Conservation (phyloP, 2,797 vertebrate genomes). For the Psittacula echo region DNA sequence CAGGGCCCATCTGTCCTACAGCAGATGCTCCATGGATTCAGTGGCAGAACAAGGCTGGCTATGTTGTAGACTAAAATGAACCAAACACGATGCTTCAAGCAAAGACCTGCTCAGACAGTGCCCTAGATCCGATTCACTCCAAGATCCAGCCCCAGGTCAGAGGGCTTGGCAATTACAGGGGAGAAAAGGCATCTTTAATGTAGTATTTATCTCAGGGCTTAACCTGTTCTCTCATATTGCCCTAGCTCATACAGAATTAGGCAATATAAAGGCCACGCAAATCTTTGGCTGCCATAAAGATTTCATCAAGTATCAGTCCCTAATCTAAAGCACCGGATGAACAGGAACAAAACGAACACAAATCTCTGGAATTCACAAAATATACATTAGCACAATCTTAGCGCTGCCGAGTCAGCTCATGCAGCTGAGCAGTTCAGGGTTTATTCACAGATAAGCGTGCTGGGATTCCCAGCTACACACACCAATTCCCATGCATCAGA, state of each 20-base stretch:
- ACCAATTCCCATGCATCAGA: neutral
- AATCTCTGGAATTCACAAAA: neutral
- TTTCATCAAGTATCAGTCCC: neutral
- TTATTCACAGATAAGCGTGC: rapidly evolving
- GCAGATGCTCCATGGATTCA: neutral
- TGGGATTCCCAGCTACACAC: neutral
- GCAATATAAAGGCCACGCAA: neutral
- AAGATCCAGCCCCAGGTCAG: neutral
- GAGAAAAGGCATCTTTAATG: neutral
- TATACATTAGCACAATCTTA: neutral
- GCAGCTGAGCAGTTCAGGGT: neutral
- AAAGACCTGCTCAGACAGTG: neutral
- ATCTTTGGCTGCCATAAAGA: neutral
- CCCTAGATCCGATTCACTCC: neutral
- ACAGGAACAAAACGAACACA: rapidly evolving
- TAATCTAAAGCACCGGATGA: neutral
- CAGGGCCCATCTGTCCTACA: neutral
- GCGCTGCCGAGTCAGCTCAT: neutral
- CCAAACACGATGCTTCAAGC: neutral
- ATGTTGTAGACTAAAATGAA: neutral
- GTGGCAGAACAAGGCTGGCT: neutral
- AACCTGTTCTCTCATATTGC: neutral
- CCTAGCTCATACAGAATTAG: neutral
- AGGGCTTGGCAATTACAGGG: neutral
- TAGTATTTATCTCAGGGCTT: neutral